phyloP scores from a whole-genome alignment of 2,888 invertebrate genomes.

The Lithophane ornitopus region DNA sequence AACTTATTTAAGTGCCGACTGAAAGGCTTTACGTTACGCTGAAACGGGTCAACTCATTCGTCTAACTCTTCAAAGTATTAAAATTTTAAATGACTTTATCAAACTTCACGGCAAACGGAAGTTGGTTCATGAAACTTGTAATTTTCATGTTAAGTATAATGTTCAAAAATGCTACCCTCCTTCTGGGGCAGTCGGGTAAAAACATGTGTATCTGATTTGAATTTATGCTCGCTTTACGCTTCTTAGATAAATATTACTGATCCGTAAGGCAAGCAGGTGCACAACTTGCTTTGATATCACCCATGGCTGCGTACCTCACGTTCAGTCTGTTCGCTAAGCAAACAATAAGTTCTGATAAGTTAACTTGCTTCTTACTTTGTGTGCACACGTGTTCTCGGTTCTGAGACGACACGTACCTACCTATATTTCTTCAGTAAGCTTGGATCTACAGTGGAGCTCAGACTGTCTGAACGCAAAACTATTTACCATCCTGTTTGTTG shows the following conservation, averaged over 20 bases:
- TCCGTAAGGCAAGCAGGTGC: neutral
- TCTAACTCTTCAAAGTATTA: slow-evolving; percentile 57
- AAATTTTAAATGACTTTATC: slow-evolving; percentile 57
- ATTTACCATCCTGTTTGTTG: slow-evolving; percentile 1
- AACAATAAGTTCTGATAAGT: slow-evolving; percentile 29
- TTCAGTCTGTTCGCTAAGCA: slow-evolving; percentile 6
- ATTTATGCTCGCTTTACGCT: slow-evolving; percentile 2
- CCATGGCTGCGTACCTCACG: neutral
- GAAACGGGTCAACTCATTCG: slow-evolving; percentile 51
- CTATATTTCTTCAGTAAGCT: slow-evolving; percentile 9
- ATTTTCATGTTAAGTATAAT: slow-evolving; percentile 15
- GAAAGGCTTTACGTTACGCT: slow-evolving; percentile 43
- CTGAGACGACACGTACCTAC: neutral
- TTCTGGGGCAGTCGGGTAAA: no score
- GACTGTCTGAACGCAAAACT: slow-evolving; percentile 12
- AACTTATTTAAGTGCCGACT: slow-evolving; percentile 36
- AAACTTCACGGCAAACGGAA: slow-evolving; percentile 38
- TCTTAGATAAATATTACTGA: slow-evolving; percentile 9
- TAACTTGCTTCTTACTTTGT: slow-evolving; percentile 8
- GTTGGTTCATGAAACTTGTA: slow-evolving; percentile 19
- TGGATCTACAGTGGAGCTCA: neutral
- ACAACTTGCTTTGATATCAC: slow-evolving; percentile 5
- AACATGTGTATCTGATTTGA: slow-evolving; percentile 19
- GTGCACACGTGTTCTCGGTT: neutral
- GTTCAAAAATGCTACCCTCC: no score